phyloP scores from a whole-genome alignment of 1,140 invertebrate species.

The Octopus sinensis region DNA sequence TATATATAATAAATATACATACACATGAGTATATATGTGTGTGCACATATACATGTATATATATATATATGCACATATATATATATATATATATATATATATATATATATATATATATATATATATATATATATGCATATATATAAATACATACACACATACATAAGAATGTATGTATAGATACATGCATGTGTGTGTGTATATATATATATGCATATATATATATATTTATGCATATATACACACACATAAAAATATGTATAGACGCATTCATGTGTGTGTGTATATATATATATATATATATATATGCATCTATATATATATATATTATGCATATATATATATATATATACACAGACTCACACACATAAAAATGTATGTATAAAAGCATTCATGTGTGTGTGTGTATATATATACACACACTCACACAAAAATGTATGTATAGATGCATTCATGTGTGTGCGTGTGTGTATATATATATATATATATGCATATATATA shows the following conservation, averaged over 20 bases:
- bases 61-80: neutral
- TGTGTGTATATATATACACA: neutral
- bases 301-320: neutral
- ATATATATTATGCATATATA: too few species aligned
- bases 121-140: neutral
- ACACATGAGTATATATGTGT: neutral
- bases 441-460: neutral
- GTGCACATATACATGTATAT: neutral
- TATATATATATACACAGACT: too few species aligned
- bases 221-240: neutral
- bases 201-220: too few species aligned
- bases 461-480: neutral
- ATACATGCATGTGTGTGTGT: too few species aligned
- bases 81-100: neutral
- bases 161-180: too few species aligned
- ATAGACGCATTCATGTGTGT: too few species aligned
- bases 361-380: neutral
- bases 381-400: neutral
- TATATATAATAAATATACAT: neutral
- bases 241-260: too few species aligned
- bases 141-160: neutral
- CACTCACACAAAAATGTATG: neutral
- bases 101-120: neutral
- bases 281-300: neutral
- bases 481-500: neutral